These are phyloP conservation scores for Chaunax sp. DNA, from an alignment of 2,797 vertebrate species.

Conservation along the genomic window DNA sequence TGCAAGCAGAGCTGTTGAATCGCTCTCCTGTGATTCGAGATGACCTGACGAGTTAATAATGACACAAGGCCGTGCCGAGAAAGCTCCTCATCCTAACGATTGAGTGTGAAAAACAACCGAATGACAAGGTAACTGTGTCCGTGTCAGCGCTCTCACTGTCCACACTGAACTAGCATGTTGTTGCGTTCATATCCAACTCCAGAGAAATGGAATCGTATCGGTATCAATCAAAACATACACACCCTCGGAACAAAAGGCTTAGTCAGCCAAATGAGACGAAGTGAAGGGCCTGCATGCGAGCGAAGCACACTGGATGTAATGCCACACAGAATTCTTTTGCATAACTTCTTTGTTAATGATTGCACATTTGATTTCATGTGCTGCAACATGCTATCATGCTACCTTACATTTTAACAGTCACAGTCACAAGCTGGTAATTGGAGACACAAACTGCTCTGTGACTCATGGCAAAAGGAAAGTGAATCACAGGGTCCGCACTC, in stretches of 20 bases:
- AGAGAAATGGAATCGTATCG: conserved; percentile 23
- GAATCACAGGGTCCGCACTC: not conserved
- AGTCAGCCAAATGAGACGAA: conserved; percentile 13
- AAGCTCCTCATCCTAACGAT: conserved; percentile 51
- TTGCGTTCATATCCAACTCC: conserved; percentile 27
- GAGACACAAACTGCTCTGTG: conserved; percentile 27
- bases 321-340: not conserved
- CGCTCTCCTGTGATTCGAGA: conserved; percentile 44
- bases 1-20: conserved; percentile 37
- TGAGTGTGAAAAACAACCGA: conserved; percentile 44
- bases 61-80: conserved; percentile 37
- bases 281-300: not conserved
- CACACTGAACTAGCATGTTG: conserved; percentile 32
- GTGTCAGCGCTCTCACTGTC: conserved; percentile 39
- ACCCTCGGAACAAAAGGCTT: conserved; percentile 3
- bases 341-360: conserved; percentile 25
- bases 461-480: conserved; percentile 18
- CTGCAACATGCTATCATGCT: not conserved
- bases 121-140: conserved; percentile 16
- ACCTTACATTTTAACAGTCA: not conserved
- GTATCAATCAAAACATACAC: conserved; percentile 36
- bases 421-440: not conserved
- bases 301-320: not conserved
- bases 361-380: conserved; percentile 1
- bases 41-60: conserved; percentile 60